Conservation (phyloP, 2,888 invertebrate species). For the Stramonita haemastoma region DNA sequence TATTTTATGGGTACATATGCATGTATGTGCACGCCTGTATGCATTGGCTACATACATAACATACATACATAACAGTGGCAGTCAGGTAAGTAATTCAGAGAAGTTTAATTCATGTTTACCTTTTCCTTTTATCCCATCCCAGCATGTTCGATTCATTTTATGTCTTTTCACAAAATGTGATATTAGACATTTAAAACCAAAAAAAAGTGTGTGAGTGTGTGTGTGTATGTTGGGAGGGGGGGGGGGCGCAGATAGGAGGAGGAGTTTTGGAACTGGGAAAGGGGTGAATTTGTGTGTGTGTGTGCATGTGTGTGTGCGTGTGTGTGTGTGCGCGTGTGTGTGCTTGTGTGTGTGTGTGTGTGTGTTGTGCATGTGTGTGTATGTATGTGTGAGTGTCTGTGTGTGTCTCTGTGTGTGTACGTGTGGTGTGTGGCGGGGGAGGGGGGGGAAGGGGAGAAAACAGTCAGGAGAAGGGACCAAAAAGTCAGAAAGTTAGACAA, state of each 20-base stretch:
- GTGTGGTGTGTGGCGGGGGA: background rate
- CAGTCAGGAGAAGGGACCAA: background rate
- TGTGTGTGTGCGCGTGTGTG: too few relatives aligned
- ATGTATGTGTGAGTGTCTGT: background rate
- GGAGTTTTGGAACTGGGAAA: too few relatives aligned
- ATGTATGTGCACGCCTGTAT: too few relatives aligned
- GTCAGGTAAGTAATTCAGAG: too few relatives aligned
- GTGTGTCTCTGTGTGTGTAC: background rate
- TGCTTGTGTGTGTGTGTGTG: too few relatives aligned
- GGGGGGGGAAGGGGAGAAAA: background rate
- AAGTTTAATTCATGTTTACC: background rate
- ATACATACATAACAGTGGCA: too few relatives aligned
- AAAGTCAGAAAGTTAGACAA: slow-evolving; percentile 15
- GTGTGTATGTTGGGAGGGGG: background rate
- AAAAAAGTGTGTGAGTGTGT: background rate
- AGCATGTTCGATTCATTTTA: too few relatives aligned
- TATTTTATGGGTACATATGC: too few relatives aligned
- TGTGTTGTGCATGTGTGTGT: too few relatives aligned
- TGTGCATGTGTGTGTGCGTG: background rate
- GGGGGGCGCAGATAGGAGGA: too few relatives aligned
- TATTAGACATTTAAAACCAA: background rate
- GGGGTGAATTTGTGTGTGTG: background rate
- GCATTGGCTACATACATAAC: too few relatives aligned
- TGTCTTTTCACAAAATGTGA: background rate
- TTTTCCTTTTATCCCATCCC: background rate